These are phyloP conservation scores for Ochropleura leucogaster DNA, from an alignment of 2,888 invertebrate genomes.

Conservation along the genomic window DNA sequence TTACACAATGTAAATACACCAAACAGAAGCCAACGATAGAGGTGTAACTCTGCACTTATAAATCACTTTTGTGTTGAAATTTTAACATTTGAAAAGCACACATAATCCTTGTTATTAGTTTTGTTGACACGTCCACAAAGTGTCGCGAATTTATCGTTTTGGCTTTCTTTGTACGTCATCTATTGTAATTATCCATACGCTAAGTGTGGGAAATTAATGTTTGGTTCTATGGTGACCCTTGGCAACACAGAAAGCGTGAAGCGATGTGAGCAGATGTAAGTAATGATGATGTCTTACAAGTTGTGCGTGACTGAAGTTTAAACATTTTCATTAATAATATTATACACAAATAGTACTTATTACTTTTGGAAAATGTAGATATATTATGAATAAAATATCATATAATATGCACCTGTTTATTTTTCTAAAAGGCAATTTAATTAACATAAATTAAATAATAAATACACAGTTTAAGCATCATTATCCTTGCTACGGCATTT, in stretches of 20 bases:
- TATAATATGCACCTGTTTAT: constrained; percentile 16
- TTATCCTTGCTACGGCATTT: not conserved
- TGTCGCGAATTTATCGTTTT: constrained; percentile 80
- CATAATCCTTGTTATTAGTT: constrained; percentile 81
- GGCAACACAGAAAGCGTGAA: constrained; percentile 59
- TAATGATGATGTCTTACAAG: not conserved
- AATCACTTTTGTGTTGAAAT: constrained; percentile 62
- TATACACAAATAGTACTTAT: not conserved
- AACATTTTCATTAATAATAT: not conserved
- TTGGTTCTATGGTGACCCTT: constrained; percentile 48
- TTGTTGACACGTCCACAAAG: constrained; percentile 82
- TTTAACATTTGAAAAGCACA: constrained; percentile 62
- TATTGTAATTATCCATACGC: constrained; percentile 77
- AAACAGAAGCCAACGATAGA: constrained; percentile 55
- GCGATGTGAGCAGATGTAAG: constrained; percentile 39
- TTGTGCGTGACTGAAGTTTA: not conserved
- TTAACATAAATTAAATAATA: not conserved
- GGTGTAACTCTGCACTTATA: constrained; percentile 57
- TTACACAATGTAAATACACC: constrained; percentile 65
- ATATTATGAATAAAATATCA: not conserved
- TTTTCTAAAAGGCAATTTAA: too few relatives aligned
- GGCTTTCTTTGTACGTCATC: constrained; percentile 72
- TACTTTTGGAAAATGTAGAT: constrained; percentile 10
- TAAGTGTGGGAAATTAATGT: constrained; percentile 87
- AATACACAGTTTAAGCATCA: not conserved